Evolutionary conservation across 2,797 vertebrate species (phyloP).

Genomic region (Cetoscarus ocellatus): DNA sequence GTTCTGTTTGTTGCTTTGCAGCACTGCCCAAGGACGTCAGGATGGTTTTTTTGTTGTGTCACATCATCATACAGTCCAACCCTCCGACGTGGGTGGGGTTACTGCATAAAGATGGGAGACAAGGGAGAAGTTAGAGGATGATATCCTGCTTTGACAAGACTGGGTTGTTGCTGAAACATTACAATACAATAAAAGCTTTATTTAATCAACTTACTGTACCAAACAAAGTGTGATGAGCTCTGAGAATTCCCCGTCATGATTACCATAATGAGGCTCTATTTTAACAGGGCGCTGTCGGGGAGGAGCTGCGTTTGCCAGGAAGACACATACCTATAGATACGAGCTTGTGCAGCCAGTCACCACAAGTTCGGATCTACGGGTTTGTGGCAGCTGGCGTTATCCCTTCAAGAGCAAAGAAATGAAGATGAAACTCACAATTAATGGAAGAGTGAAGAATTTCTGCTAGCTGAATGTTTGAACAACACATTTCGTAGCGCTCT

Average conservation of each 20-base stretch:
- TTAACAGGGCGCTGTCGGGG: constrained; percentile 26
- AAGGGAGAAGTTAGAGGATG: constrained; percentile 26
- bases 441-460: constrained; percentile 15
- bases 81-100: constrained; percentile 65
- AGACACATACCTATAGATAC: constrained; percentile 99
- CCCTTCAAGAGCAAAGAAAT: constrained; percentile 61
- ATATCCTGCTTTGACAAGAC: constrained; percentile 14
- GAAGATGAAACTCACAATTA: constrained; percentile 27
- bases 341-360: constrained; percentile 95
- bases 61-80: constrained; percentile 37
- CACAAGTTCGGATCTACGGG: constrained; percentile 99
- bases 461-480: constrained; percentile 18
- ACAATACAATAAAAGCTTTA: constrained; percentile 17
- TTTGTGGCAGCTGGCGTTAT: constrained; percentile 93
- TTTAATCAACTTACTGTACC: constrained; percentile 18
- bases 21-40: constrained; percentile 28
- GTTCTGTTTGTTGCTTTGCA: constrained; percentile 3
- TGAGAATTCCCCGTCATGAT: constrained; percentile 15
- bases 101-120: constrained; percentile 40
- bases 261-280: constrained; percentile 15
- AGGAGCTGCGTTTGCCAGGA: constrained; percentile 83
- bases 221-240: background rate
- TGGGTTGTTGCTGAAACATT: constrained; percentile 15
- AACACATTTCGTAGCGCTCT: constrained; percentile 9
- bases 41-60: constrained; percentile 16